Base-by-base conservation (phyloP, 1,140 invertebrate species). In the Leptoteleia sp. region DNA sequence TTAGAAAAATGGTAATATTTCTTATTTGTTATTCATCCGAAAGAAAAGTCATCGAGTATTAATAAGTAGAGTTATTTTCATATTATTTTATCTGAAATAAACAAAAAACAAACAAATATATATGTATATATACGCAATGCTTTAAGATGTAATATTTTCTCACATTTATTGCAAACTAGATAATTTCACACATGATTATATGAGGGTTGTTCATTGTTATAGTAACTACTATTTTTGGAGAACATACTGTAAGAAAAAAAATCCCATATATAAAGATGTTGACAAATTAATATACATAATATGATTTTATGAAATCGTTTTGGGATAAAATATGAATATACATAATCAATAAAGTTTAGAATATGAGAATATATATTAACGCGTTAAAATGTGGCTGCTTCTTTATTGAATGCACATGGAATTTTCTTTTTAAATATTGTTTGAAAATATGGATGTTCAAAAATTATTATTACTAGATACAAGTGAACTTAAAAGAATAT, bases 121-220 rank as follows among this genome's bases (percentile, higher is more conserved):
- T 45, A 65, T 54, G 12, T 43, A 52, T 54, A 42, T 65, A 19
- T 55, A 55, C 37, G 48, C 35, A 54, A 55, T 13, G 62, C 62
- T 65, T 65, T 43, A n/a, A n/a, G 17, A 45, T 8, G 33, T 35
- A 15, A 25, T 16, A 54, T 35, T 68, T 68, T 40, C 16, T 48
- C 52, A 47, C 40, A 47, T 68, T 57, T 57, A 48, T 48, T 57
- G 64, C 52, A 57, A 68, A 55, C 54, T 68, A 68, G 43, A 67
- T 16, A 48, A 57, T 27, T 33, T 67, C 27, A 55, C 37, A 43
- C 5, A 22, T 7, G 29, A 29, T 48, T 45, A 47, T 54, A 47
- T n/a, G 33, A 31, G 38, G 11, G 22, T 33, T 52, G 27, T 65
- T 70, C 31, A 50, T 52, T 57, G 52, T 70, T 59, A 57, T 48